These are phyloP conservation scores for Epirrhoe alternata DNA, from an alignment of 2,888 invertebrate species.

Conservation along the genomic window DNA sequence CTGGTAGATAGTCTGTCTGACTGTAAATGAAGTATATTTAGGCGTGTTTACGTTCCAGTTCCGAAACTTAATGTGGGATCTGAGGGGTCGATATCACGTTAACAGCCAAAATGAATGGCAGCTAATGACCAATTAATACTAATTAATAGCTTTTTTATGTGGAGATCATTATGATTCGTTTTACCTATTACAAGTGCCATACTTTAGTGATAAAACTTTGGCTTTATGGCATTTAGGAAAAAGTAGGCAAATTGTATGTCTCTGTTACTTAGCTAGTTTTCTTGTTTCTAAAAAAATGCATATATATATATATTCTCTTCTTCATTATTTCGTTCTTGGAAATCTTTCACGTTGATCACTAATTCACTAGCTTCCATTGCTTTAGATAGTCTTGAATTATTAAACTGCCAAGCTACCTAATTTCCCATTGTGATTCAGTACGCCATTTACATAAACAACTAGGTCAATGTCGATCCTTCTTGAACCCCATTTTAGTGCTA, in stretches of 20 bases:
- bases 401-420: background rate
- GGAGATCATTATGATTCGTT: constrained; percentile 22
- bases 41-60: constrained; percentile 7
- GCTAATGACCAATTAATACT: constrained; percentile 26
- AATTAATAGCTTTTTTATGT: constrained; percentile 27
- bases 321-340: too few relatives aligned
- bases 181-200: constrained; percentile 12
- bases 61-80: constrained; percentile 9
- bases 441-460: constrained; percentile 6
- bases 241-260: background rate
- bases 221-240: background rate
- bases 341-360: too few relatives aligned
- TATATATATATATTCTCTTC: too few relatives aligned
- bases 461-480: constrained; percentile 41
- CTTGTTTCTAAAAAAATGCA: too few relatives aligned
- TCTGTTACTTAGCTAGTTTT: too few relatives aligned
- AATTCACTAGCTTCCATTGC: background rate
- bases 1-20: background rate
- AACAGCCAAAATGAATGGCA: constrained; percentile 22
- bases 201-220: background rate
- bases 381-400: background rate
- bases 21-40: constrained; percentile 2
- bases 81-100: constrained; percentile 17
- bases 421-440: constrained; percentile 1
- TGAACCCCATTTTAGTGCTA: constrained; percentile 32